phyloP scores from a whole-genome alignment of 2,113 vertebrate genomes.

The Clarias magur region DNA sequence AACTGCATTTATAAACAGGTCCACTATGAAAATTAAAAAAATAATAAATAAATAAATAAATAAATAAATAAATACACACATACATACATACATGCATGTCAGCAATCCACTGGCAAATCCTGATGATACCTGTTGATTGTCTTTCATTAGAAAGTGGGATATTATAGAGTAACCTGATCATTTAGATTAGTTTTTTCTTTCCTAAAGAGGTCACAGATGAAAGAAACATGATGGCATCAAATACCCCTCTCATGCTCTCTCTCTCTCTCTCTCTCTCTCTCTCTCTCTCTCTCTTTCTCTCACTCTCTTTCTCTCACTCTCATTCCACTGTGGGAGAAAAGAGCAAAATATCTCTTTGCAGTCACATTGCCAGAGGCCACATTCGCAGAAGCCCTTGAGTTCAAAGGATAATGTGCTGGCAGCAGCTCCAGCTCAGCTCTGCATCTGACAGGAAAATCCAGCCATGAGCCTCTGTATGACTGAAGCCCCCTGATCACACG shows the following conservation, averaged over 20 bases:
- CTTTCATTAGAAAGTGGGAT: neutral
- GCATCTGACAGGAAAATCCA: conserved; percentile 17
- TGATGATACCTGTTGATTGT: neutral
- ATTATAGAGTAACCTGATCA: neutral
- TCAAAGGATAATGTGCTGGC: neutral
- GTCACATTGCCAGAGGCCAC: conserved; percentile 26
- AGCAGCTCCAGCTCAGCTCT: neutral
- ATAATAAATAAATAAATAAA: neutral
- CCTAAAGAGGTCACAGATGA: neutral
- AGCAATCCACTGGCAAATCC: neutral
- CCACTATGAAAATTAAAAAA: neutral
- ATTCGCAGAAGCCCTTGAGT: conserved; percentile 10
- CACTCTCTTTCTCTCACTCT: neutral
- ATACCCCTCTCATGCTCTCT: neutral
- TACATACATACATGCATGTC: no score
- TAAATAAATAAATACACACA: no score
- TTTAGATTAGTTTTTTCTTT: neutral
- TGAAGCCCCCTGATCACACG: neutral
- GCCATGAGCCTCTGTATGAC: neutral
- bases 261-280: conserved; percentile 5
- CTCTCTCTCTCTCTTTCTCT: neutral
- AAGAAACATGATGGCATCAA: conserved; percentile 11
- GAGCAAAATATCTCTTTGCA: neutral
- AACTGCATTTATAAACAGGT: neutral
- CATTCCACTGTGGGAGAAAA: neutral